Conservation (phyloP, 2,797 vertebrate genomes). For the Eremophila alpestris region DNA sequence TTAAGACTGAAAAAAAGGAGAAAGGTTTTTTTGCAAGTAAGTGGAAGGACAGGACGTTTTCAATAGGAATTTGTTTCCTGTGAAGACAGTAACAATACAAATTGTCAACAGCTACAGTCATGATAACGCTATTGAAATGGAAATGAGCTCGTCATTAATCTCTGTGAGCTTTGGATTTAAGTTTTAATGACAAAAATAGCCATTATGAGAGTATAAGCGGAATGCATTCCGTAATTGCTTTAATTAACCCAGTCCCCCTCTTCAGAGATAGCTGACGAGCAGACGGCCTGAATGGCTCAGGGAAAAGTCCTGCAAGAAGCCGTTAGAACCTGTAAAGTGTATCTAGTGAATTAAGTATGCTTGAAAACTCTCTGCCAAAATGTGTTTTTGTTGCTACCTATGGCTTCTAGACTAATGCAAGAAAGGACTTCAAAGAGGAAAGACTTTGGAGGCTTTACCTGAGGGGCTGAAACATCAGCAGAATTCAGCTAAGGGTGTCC, state of each 20-base stretch:
- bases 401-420: not conserved
- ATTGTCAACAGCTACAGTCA: not conserved
- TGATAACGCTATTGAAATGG: not conserved
- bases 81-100: not conserved
- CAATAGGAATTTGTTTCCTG: not conserved
- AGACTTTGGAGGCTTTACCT: not conserved
- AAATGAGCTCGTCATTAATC: slow-evolving; percentile 26
- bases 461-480: not conserved
- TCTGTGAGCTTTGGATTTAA: not conserved
- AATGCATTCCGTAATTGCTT: not conserved
- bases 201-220: not conserved
- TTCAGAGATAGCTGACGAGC: not conserved
- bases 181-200: not conserved
- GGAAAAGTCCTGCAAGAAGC: not conserved
- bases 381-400: not conserved
- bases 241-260: not conserved
- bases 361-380: not conserved
- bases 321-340: not conserved
- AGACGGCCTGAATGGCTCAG: not conserved
- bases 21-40: not conserved
- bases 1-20: not conserved
- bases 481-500: not conserved
- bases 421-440: not conserved
- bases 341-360: not conserved
- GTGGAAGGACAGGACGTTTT: not conserved